A percentile compares a stretch with the other conserved stretches of the same genome.
These are phyloP conservation scores for Orthosia incerta DNA, from an alignment of 2,888 invertebrate species.

Conservation along the genomic window DNA sequence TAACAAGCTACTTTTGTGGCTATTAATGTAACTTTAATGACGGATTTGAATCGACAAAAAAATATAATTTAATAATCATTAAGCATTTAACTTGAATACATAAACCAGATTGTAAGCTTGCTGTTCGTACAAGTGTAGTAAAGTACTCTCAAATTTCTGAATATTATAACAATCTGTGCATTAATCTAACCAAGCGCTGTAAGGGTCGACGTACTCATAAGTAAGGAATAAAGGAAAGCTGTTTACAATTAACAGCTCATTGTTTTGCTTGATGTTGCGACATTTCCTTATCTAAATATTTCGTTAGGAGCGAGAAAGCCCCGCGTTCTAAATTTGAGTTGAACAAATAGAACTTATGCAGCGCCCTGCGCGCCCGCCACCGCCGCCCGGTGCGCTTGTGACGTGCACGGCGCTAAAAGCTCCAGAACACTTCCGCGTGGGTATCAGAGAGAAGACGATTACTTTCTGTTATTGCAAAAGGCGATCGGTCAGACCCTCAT, in stretches of 20 bases:
- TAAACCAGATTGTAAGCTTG: background rate
- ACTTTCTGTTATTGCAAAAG: conserved; percentile 84
- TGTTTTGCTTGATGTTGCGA: conserved; percentile 85
- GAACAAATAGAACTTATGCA: conserved; percentile 70
- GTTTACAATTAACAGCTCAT: conserved; percentile 86
- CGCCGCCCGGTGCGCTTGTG: conserved; percentile 14
- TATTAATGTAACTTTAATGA: conserved; percentile 43
- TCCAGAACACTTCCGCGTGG: conserved; percentile 60
- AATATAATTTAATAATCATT: conserved; percentile 10
- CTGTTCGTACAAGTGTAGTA: background rate
- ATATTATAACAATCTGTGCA: conserved; percentile 57
- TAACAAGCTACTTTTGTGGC: conserved; percentile 46
- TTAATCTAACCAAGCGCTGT: conserved; percentile 73
- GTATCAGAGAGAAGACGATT: conserved; percentile 66
- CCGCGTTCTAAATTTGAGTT: conserved; percentile 74
- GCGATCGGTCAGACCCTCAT: conserved; percentile 86
- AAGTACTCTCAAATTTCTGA: conserved; percentile 28
- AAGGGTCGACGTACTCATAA: conserved; percentile 80
- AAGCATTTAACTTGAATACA: background rate
- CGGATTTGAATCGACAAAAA: conserved; percentile 29
- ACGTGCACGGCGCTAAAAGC: conserved; percentile 30
- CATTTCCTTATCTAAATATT: conserved; percentile 84
- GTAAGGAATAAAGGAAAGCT: conserved; percentile 78
- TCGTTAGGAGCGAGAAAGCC: conserved; percentile 76
- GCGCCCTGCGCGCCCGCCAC: conserved; percentile 1